Evolutionary conservation across 2,113 vertebrate species (phyloP), one percentile per base, ranked within the genome.

Genomic region (Boulengeromyrus knoepffleri): DNA sequence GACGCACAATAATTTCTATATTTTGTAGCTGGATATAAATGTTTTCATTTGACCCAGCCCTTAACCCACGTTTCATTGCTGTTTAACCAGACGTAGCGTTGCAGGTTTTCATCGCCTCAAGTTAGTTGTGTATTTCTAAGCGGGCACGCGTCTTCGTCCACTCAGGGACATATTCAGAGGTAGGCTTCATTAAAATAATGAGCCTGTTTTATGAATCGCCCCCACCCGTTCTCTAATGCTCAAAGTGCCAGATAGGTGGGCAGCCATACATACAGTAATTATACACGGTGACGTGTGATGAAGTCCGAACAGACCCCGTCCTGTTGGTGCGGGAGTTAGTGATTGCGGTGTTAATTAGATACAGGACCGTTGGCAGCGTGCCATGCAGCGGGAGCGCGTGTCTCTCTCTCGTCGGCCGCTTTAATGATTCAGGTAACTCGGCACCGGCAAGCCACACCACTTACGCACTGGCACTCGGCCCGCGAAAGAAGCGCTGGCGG

Each of bases 131-230:
- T 70, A 70, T 13, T 70, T 70, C 62, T 70, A 70, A 31, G n/a
- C 3, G 58, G 58, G 2, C 58, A 27, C 8, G 15, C 31, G 31
- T 36, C 31, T 39, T 17, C 8, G 13, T 80, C 74, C 74, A 80
- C 17, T 80, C 36, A 77, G 2, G 36, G n/a, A 27, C 27, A 80
- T 80, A 19, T 36, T 39, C 45, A 90, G 62, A 70, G 9, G n/a
- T 70, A 31, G 9, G n/a, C 1, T 70, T 27, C 62, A 31, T 70
- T 70, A 12, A 70, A 31, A 88, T 89, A 88, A 90, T 89, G 74
- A 90, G 70, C 85, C 39, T 47, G 12, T 85, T 46, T 42, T 42
- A 80, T 80, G 12, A 80, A 42, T 80, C 17, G 42, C 45, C 9
- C 39, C 21, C 45, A 12, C 10, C 46, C 9, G 24, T 85, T 49